Percentiles rank a stretch among this genome's conserved stretches.
Conservation (phyloP, 2,797 vertebrate species). For the Bradypodion pumilum region DNA sequence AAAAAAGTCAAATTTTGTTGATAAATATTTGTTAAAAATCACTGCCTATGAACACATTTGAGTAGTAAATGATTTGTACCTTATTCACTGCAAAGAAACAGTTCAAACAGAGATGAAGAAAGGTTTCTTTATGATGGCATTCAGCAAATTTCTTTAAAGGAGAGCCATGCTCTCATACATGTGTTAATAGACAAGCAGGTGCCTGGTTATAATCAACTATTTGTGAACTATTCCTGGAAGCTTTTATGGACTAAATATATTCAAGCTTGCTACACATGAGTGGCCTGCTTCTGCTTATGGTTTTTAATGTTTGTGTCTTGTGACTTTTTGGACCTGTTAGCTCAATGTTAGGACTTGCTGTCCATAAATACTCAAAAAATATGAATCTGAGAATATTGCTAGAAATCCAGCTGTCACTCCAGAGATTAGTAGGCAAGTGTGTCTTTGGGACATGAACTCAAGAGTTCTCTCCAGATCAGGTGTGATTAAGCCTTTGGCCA, state of each 20-base stretch:
- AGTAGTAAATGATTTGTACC: slow-evolving; percentile 28
- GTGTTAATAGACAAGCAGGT: slow-evolving; percentile 46
- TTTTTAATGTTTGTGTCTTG: neutral
- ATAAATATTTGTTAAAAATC: slow-evolving; percentile 43
- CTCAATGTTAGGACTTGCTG: neutral
- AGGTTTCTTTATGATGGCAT: slow-evolving; percentile 48
- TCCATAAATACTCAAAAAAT: neutral
- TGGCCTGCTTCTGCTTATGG: neutral
- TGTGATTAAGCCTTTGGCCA: neutral
- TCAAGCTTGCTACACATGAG: neutral
- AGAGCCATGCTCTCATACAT: slow-evolving; percentile 37
- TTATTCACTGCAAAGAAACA: slow-evolving; percentile 25
- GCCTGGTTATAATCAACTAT: slow-evolving; percentile 50
- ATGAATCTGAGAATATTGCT: neutral
- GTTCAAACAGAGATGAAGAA: slow-evolving; percentile 43
- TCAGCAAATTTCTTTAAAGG: slow-evolving; percentile 49
- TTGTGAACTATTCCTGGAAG: slow-evolving; percentile 31
- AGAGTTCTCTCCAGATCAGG: neutral
- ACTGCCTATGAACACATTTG: slow-evolving; percentile 12
- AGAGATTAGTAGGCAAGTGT: neutral
- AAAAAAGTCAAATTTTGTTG: slow-evolving; percentile 42
- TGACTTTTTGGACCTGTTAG: neutral
- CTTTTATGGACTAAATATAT: slow-evolving; percentile 34
- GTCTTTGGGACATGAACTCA: neutral
- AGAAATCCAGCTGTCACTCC: neutral